Conservation (phyloP, 2,113 vertebrate species). For the Chaetops frenatus region DNA sequence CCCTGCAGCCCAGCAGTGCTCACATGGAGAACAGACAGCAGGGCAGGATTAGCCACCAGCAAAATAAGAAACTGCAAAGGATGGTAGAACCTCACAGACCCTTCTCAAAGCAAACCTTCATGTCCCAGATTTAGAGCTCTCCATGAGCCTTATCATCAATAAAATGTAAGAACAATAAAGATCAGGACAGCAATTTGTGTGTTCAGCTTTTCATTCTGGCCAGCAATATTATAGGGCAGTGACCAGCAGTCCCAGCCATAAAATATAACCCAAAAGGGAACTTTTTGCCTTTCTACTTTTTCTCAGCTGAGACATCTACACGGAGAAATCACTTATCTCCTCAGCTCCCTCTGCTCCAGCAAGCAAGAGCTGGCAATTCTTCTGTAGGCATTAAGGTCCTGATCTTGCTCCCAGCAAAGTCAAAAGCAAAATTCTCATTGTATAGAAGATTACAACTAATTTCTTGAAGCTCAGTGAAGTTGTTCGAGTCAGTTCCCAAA, state of each 20-base stretch:
- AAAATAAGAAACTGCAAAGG: not conserved
- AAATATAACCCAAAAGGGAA: not conserved
- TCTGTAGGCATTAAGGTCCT: not conserved
- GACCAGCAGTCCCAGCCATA: not conserved
- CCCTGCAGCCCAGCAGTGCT: not conserved
- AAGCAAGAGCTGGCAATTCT: not conserved
- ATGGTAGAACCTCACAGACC: not conserved
- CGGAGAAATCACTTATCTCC: not conserved
- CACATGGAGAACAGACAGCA: not conserved
- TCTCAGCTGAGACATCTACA: not conserved
- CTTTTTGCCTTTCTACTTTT: not conserved
- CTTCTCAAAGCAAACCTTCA: not conserved
- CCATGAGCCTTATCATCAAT: not conserved
- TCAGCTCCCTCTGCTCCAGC: not conserved
- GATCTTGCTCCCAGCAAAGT: conserved; percentile 32
- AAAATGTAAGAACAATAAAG: not conserved
- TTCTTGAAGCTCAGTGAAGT: not conserved
- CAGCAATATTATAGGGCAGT: not conserved
- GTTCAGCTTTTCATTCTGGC: not conserved
- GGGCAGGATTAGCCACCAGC: not conserved
- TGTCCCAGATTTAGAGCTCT: not conserved
- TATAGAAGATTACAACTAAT: conserved; percentile 9
- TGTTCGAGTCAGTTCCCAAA: not conserved
- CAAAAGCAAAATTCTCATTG: conserved; percentile 26
- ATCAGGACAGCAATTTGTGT: not conserved